Evolutionary conservation across 2,113 vertebrate genomes (phyloP).

Genomic region (Rhinoderma darwinii): DNA sequence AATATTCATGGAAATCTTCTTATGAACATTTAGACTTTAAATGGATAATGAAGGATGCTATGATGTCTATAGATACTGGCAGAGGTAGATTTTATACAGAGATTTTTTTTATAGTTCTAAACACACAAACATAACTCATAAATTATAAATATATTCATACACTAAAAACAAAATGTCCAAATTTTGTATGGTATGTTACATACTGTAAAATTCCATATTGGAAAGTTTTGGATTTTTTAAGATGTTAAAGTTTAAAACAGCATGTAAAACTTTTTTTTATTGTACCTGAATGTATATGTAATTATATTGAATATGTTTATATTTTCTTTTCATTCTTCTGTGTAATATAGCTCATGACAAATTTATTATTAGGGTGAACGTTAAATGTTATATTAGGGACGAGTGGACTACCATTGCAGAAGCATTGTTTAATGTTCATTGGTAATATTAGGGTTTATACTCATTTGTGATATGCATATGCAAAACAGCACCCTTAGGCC

Average conservation of each 20-base stretch:
- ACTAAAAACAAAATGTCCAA: no score
- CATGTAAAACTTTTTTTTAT: not conserved
- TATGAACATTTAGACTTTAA: not conserved
- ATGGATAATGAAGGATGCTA: not conserved
- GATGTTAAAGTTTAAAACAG: not conserved
- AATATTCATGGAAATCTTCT: not conserved
- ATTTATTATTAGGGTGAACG: no score
- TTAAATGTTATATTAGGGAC: no score
- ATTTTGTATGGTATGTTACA: not conserved
- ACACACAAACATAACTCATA: not conserved
- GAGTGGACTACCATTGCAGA: no score
- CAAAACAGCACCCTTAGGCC: no score
- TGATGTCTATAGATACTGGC: not conserved
- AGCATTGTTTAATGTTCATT: no score
- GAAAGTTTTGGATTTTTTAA: not conserved
- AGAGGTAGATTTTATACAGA: not conserved
- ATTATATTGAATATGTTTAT: not conserved
- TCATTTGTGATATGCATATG: no score
- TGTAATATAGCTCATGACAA: no score
- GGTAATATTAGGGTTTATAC: no score
- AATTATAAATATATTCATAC: no score
- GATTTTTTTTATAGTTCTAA: not conserved
- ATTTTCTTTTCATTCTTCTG: no score
- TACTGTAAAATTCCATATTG: not conserved
- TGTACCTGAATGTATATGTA: not conserved